phyloP scores from a whole-genome alignment of 2,888 invertebrate species.

The Lasioglossum leucozonium region DNA sequence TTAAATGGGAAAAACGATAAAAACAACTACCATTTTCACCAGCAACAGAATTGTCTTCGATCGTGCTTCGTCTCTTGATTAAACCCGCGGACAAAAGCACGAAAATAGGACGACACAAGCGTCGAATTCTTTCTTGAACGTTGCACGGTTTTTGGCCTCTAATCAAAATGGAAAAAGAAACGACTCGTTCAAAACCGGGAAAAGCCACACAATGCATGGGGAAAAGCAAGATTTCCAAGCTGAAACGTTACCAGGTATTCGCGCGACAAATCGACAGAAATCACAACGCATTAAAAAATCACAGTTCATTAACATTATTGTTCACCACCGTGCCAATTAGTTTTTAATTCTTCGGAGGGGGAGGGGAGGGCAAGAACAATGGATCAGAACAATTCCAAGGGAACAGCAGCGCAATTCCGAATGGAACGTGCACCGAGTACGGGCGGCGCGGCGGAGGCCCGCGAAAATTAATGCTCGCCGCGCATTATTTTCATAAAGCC shows the following conservation, averaged over 20 bases:
- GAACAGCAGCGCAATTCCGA: background rate
- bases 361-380: background rate
- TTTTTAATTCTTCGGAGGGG: background rate
- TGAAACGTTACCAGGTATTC: too few species aligned
- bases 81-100: background rate
- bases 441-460: conserved; percentile 12
- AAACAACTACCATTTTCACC: background rate
- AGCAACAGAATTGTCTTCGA: background rate
- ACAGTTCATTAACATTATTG: background rate
- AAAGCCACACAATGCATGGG: background rate
- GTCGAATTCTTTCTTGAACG: background rate
- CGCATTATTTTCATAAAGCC: conserved; percentile 61
- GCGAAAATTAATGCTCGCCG: conserved; percentile 51
- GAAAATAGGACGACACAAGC: background rate
- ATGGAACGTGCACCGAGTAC: background rate
- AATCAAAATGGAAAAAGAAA: background rate
- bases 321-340: background rate
- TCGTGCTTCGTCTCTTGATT: background rate
- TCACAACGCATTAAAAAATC: too few species aligned
- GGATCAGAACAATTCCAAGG: background rate
- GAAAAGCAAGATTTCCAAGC: background rate
- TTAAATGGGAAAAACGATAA: too few species aligned
- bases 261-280: background rate
- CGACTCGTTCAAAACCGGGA: background rate
- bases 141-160: background rate